Evolutionary conservation across 1,140 invertebrate species (phyloP), one percentile per base, ranked within the genome.

Genomic region (Meloidogyne floridensis): DNA sequence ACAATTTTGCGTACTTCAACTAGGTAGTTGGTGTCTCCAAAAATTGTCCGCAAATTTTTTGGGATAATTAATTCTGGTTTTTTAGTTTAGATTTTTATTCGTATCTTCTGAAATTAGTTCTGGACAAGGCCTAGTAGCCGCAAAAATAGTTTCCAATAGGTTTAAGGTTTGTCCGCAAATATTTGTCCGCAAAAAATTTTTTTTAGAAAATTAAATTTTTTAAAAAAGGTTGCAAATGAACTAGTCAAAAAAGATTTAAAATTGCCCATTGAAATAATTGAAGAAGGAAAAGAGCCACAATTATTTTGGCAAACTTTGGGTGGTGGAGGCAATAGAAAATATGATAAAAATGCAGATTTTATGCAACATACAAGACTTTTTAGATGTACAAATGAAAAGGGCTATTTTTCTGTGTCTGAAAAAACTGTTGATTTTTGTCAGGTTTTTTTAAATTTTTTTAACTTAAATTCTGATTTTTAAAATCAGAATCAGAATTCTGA

Each of bases 361-460:
- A 97, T 99, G 94, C 93, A 95, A 86, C 95, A 94, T 90, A 96
- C 95, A 3, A 92, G 98, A 82, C 92, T 99, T 9, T 99, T 99
- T 91, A 93, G 97, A 43, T 99, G 98, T 91, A 98, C 97, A 9
- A 99, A 99, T 91, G 97, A 99, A 89, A 98, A 98, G 90, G 98
- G 98, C 42, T 99, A 98, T 91, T 99, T 99, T 89, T 95, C 95
- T 6, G 96, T 99, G 8, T 98, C 96, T 42, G 98, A 99, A 91
- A 99, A 99, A 90, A 99, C 97, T 92, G 95, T 96, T 1, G 98
- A 99, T 92, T 99, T 99, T 92, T 99, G 97, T 92, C 98, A 99
- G 93, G 95, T 95, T 91, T 47, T 80, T 53, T 9, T 59, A 47
- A 43, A 11, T 53, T 75, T 20, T 59, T 8, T 51, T 9, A 43